phyloP scores from a whole-genome alignment of 2,888 invertebrate species.

The Machimus rusticus region DNA sequence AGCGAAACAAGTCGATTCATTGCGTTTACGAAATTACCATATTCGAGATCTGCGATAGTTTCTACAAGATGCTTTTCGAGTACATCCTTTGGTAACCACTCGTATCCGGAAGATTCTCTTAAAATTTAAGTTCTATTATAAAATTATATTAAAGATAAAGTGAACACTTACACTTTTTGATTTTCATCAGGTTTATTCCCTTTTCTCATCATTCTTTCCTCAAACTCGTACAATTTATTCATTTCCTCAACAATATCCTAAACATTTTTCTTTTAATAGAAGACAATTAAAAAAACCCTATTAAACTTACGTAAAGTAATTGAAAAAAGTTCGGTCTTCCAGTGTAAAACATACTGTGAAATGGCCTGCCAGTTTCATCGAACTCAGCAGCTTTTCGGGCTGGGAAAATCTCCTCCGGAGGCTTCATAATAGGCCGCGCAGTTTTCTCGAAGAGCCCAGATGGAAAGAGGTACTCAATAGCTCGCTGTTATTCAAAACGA shows the following conservation, averaged over 20 bases:
- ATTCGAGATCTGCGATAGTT: conserved; percentile 72
- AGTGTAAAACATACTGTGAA: conserved; percentile 92
- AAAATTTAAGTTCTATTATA: background rate
- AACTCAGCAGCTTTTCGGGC: conserved; percentile 87
- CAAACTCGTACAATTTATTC: conserved; percentile 71
- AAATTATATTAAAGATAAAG: background rate
- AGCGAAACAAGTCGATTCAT: conserved; percentile 76
- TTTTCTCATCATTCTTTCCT: conserved; percentile 74
- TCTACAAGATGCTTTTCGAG: conserved; percentile 74
- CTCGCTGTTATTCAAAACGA: conserved; percentile 66
- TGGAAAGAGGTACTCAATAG: conserved; percentile 94
- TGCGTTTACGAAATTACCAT: conserved; percentile 74
- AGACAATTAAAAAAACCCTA: no score
- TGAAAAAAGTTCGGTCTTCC: conserved; percentile 85
- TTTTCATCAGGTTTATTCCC: conserved; percentile 70
- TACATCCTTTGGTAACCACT: conserved; percentile 73
- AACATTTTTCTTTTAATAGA: background rate
- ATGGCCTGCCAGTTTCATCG: conserved; percentile 88
- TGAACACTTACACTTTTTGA: conserved; percentile 65
- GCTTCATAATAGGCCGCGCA: conserved; percentile 89
- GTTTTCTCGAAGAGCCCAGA: conserved; percentile 86
- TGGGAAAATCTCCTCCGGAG: conserved; percentile 87
- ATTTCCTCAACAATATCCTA: conserved; percentile 76
- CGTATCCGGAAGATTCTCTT: conserved; percentile 66
- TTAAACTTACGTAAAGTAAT: conserved; percentile 74